phyloP scores from a whole-genome alignment of 2,888 invertebrate genomes.

The Synanthedon formicaeformis region DNA sequence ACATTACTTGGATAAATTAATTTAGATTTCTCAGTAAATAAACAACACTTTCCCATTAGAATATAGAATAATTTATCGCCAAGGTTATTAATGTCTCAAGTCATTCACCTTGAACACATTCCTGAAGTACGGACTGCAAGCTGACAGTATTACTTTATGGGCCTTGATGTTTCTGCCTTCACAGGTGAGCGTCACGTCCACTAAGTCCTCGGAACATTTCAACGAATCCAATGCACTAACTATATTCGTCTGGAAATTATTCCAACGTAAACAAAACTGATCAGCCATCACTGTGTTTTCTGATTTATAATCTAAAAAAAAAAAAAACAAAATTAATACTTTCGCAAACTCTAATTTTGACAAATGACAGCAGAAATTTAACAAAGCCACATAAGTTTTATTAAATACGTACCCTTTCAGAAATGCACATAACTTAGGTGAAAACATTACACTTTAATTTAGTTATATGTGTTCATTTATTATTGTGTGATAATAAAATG shows the following conservation, averaged over 20 bases:
- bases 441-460: conserved; percentile 20
- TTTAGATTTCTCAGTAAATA: not conserved
- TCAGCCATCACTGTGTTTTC: conserved; percentile 65
- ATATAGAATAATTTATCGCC: conserved; percentile 32
- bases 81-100: conserved; percentile 62
- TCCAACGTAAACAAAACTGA: conserved; percentile 82
- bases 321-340: conserved; percentile 13
- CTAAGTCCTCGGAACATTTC: conserved; percentile 77
- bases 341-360: conserved; percentile 17
- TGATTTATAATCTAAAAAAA: conserved; percentile 27
- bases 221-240: conserved; percentile 77
- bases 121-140: conserved; percentile 81
- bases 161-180: conserved; percentile 79
- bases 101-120: conserved; percentile 78
- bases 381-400: conserved; percentile 5
- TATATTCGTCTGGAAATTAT: conserved; percentile 79
- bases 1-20: too few species aligned
- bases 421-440: conserved; percentile 27
- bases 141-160: conserved; percentile 80
- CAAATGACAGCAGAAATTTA: conserved; percentile 18
- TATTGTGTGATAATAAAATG: conserved; percentile 23
- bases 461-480: conserved; percentile 16
- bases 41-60: conserved; percentile 7
- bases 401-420: conserved; percentile 20
- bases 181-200: conserved; percentile 79